Base-by-base conservation (phyloP, 2,888 invertebrate species). In the Amphimallon solstitiale region DNA sequence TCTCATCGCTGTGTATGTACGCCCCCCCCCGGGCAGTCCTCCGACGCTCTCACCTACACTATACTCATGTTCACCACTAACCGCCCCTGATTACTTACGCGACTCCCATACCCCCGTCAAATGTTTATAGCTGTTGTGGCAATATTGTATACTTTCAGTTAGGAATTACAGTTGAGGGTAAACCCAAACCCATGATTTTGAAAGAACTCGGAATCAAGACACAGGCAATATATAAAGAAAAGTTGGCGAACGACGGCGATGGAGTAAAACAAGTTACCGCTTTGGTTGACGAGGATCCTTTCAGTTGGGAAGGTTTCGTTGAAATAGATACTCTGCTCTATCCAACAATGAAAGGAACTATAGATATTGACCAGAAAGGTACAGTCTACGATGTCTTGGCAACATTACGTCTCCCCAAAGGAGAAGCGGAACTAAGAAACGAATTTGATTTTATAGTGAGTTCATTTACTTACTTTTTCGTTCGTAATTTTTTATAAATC, bases 291-390 rank as follows among this genome's bases (percentile, higher is more conserved):
- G 82, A 84, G 56, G 84, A 86, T 61, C 84, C 85, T 52, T 78
- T 86, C 66, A 84, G 83, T 72, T 86, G 86, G 85, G 80, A 81
- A 70, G 88, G 87, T 9, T 79, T 84, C 45, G 81, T 87, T 59
- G 85, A 88, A 79, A 67, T 89, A 62, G 87, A 89, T 74, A 82
- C 86, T 2, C 74, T 87, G 3, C 77, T 85, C 35, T 88, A 87
- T 81, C 86, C 87, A 1, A 86, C 87, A 5, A 84, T 89, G 60
- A 82, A 83, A 59, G 87, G 86, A 29, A 82, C 83, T 35, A 76
- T 86, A 14, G 86, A 86, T 77, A 81, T 88, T 68, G 86, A 86
- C 71, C 85, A 87, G 75, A 82, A 84, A 73, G 84, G 82, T 48
- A 74, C 69, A 19, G 68, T 77, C 45, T 87, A 84, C 74, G 79